These are phyloP conservation scores for Ctenopoma multispine DNA, from an alignment of 2,797 vertebrate species.

Conservation along the genomic window DNA sequence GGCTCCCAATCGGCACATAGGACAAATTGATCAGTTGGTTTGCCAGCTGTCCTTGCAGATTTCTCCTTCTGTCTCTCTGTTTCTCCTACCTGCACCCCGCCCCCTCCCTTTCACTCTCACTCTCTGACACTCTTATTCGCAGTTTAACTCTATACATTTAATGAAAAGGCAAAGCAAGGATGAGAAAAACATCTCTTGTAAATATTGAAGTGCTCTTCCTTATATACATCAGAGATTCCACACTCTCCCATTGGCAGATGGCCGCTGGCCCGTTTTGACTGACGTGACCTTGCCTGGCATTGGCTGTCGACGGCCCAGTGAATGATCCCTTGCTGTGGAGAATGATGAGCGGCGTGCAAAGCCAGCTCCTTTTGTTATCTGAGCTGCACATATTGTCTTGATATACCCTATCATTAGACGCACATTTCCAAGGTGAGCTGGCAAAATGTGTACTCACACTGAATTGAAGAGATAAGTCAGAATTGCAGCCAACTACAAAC, in stretches of 20 bases:
- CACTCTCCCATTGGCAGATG: slow-evolving; percentile 52
- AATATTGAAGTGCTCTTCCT: slow-evolving; percentile 25
- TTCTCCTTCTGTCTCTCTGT: slow-evolving; percentile 60
- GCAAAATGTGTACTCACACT: slow-evolving; percentile 49
- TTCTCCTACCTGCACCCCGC: slow-evolving; percentile 31
- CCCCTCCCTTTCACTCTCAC: slow-evolving; percentile 7
- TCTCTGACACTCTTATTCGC: slow-evolving; percentile 16
- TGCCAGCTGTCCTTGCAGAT: slow-evolving; percentile 77
- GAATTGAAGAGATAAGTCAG: slow-evolving; percentile 65
- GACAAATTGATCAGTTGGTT: slow-evolving; percentile 76
- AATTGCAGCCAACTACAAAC: slow-evolving; percentile 23
- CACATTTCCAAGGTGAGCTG: slow-evolving; percentile 60
- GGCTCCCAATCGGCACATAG: slow-evolving; percentile 60
- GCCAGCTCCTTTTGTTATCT: slow-evolving; percentile 71
- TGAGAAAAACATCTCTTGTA: slow-evolving; percentile 5
- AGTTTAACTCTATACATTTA: slow-evolving; percentile 38
- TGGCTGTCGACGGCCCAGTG: slow-evolving; percentile 27
- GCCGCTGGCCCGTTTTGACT: slow-evolving; percentile 45
- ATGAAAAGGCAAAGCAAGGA: slow-evolving; percentile 18
- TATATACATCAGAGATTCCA: slow-evolving; percentile 14
- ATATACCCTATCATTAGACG: slow-evolving; percentile 65
- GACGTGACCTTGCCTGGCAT: slow-evolving; percentile 66
- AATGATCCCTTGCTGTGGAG: slow-evolving; percentile 45
- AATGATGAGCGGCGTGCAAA: slow-evolving; percentile 49
- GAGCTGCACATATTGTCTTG: slow-evolving; percentile 63